A percentile compares a stretch with the other conserved stretches of the same genome.
Evolutionary conservation across 2,888 invertebrate species (phyloP).

Genomic region (Zygothrica quintamaculata): DNA sequence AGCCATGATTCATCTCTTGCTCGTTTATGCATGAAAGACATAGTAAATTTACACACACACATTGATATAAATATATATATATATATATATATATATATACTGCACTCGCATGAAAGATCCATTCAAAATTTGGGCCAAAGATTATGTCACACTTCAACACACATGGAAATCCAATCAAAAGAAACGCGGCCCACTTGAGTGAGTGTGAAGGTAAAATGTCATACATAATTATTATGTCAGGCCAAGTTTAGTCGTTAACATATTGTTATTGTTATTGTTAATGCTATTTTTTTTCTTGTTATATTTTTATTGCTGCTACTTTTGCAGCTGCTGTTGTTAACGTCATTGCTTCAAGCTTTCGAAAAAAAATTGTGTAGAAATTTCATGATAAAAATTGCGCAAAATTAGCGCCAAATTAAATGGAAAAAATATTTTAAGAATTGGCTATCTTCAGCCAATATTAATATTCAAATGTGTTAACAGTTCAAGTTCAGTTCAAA

Average conservation of each 20-base stretch:
- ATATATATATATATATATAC: background rate
- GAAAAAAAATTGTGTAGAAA: slow-evolving; percentile 60
- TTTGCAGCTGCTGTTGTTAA: slow-evolving; percentile 14
- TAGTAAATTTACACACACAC: slow-evolving; percentile 4
- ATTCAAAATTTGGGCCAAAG: slow-evolving; percentile 33
- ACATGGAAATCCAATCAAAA: slow-evolving; percentile 25
- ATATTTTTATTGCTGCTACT: slow-evolving; percentile 14
- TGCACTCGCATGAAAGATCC: slow-evolving; percentile 3
- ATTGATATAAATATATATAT: background rate
- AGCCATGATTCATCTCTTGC: slow-evolving; percentile 8
- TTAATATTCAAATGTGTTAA: too few relatives aligned
- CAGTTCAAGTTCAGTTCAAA: too few relatives aligned
- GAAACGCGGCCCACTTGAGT: slow-evolving; percentile 52
- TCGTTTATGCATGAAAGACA: slow-evolving; percentile 33
- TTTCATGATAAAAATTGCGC: slow-evolving; percentile 33
- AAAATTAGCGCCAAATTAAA: slow-evolving; percentile 29
- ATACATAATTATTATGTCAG: slow-evolving; percentile 79
- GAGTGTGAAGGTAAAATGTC: slow-evolving; percentile 59
- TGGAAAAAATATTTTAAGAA: too few relatives aligned
- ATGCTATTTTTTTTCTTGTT: slow-evolving; percentile 12
- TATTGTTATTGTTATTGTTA: slow-evolving; percentile 11
- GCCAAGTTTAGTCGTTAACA: slow-evolving; percentile 31
- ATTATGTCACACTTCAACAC: slow-evolving; percentile 59
- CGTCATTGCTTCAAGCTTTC: slow-evolving; percentile 56
- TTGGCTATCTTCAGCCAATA: too few relatives aligned